phyloP scores from a whole-genome alignment of 2,113 vertebrate genomes.

The Poeciliopsis prolifica region DNA sequence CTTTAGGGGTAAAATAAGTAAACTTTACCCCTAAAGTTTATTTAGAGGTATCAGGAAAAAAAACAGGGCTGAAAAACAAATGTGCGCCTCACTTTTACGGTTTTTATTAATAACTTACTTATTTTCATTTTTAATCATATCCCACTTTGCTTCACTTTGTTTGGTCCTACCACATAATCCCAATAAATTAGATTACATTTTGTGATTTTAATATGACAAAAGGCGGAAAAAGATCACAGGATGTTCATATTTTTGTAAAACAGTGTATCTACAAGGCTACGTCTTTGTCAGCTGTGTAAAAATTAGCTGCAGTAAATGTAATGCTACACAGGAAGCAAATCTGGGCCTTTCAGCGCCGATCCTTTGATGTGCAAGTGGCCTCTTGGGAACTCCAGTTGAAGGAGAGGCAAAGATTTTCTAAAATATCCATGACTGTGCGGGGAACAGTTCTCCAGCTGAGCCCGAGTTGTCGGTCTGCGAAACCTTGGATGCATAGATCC shows the following conservation, averaged over 20 bases:
- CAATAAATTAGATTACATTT: background rate
- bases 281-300: slow-evolving; percentile 44
- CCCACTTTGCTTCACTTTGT: background rate
- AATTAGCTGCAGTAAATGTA: slow-evolving; percentile 45
- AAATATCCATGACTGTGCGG: slow-evolving; percentile 47
- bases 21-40: too few species aligned
- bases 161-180: background rate
- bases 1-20: too few species aligned
- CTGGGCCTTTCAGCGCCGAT: slow-evolving; percentile 39
- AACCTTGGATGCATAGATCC: background rate
- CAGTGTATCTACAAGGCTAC: slow-evolving; percentile 2
- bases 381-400: slow-evolving; percentile 51
- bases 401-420: slow-evolving; percentile 46
- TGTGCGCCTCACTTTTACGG: background rate
- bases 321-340: slow-evolving; percentile 42
- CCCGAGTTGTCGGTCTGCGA: slow-evolving; percentile 23
- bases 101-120: too few species aligned
- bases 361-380: slow-evolving; percentile 66
- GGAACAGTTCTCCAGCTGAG: slow-evolving; percentile 41
- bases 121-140: background rate
- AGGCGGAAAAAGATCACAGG: background rate
- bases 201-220: background rate
- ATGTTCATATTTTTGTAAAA: background rate
- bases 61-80: background rate
- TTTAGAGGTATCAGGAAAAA: too few species aligned